Conservation (phyloP, 2,113 vertebrate genomes). For the Pollachius pollachius region DNA sequence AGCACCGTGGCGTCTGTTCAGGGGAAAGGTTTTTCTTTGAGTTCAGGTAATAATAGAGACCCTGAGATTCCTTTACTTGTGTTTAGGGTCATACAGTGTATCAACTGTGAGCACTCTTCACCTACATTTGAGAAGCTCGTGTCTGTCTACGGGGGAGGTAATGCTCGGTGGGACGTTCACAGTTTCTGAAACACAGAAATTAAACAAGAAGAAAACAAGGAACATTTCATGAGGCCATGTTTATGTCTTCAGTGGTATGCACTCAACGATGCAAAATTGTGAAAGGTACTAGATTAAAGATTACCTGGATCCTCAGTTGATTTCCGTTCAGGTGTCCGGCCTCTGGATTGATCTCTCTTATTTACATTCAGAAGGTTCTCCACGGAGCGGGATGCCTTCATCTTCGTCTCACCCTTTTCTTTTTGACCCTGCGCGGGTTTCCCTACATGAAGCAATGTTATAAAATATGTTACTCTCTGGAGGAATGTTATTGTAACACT, state of each 20-base stretch:
- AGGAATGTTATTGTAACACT: no score
- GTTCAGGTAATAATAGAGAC: no score
- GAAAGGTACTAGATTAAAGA: background rate
- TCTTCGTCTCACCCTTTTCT: background rate
- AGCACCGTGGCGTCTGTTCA: constrained; percentile 72
- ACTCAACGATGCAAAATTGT: no score
- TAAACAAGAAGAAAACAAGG: no score
- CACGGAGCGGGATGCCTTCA: background rate
- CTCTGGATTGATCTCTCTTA: background rate
- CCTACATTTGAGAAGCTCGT: constrained; percentile 85
- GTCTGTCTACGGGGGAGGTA: constrained; percentile 53
- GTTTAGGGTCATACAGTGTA: no score
- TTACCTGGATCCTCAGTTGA: constrained; percentile 26
- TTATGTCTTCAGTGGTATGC: no score
- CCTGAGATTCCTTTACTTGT: no score
- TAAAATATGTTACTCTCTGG: background rate
- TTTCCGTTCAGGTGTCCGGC: background rate
- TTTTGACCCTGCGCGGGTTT: background rate
- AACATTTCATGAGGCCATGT: no score
- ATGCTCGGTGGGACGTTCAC: constrained; percentile 11
- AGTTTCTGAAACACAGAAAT: constrained; percentile 21
- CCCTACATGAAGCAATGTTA: constrained; percentile 7
- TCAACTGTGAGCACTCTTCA: background rate
- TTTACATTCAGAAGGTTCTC: constrained; percentile 17
- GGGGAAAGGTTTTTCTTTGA: background rate